phyloP scores from a whole-genome alignment of 2,797 vertebrate genomes.

The Mallotus villosus region DNA sequence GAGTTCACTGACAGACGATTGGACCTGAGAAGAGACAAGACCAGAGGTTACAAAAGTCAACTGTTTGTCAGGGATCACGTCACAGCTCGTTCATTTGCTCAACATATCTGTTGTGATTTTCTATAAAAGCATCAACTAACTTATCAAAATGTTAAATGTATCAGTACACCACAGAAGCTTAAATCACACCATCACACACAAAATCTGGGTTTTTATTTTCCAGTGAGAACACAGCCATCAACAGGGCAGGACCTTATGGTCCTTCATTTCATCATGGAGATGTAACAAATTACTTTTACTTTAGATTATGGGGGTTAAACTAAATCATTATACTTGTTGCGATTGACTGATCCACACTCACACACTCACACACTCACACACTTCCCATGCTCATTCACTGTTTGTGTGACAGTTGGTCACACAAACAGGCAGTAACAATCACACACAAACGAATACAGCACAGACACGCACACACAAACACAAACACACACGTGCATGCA shows the following conservation, averaged over 20 bases:
- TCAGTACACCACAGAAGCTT: no score
- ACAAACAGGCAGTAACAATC: not conserved
- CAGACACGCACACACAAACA: not conserved
- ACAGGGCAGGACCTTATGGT: not conserved
- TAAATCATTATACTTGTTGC: no score
- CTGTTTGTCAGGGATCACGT: not conserved
- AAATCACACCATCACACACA: not conserved
- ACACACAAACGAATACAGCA: not conserved
- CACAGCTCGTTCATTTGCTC: not conserved
- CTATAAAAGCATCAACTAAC: no score
- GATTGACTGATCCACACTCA: not conserved
- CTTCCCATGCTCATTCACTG: no score
- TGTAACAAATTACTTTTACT: no score
- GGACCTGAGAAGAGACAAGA: conserved; percentile 70
- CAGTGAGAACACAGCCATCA: not conserved
- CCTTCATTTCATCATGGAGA: no score
- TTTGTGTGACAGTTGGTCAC: not conserved
- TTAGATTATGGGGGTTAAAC: no score
- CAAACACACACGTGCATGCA: conserved; percentile 21
- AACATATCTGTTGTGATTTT: not conserved
- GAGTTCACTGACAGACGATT: conserved; percentile 86
- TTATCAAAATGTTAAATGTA: no score
- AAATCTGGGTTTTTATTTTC: not conserved
- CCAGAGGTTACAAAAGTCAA: not conserved
- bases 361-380: not conserved